Base-by-base conservation (phyloP, 2,888 invertebrate species). In the Cheilosia impressa region DNA sequence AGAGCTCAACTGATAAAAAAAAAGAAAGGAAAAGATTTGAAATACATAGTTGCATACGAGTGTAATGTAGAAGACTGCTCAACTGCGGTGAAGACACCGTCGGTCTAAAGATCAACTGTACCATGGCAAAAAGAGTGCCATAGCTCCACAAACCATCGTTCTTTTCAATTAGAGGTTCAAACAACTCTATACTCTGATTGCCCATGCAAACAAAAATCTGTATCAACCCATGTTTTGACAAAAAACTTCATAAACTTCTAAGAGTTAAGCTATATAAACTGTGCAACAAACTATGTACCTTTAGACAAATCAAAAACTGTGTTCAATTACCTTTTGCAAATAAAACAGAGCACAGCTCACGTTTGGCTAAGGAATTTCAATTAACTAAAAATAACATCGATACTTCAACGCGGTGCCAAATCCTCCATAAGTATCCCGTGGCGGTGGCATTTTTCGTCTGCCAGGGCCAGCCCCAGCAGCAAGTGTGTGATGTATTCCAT, bases 401-500 rank as follows among this genome's bases (percentile, higher is more conserved):
- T 55, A 68, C 68, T 66, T 72, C 24, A 62, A 66, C 9, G 38
- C 55, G 60, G 55, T 83, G 82, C 82, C 83, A 83, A 73, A 68
- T 68, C 62, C 34, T 43, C 79, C 57, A 68, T 83, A 68, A 83
- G 79, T 68, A 68, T 38, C 62, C 52, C 79, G 68, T 63, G 79
- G 63, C 66, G 57, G 53, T 79, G 68, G 27, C 65, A 78, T 79
- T 72, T 72, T 65, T 60, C 72, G 58, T 60, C 47, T 66, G 52
- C 58, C 47, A 58, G 43, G 60, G 52, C 58, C 47, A 58, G 43
- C 78, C 66, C 72, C 62, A 47, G 47, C 34, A 38, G 38, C 13
- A 53, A 55, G 38, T 34, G 41, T 79, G 62, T 83, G 83, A 83
- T 83, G 68, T 57, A 79, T 83, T 83, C 79, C 83, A 83, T 68